These are phyloP conservation scores for Pristionchus mayeri DNA, from an alignment of 2,888 invertebrate species.

Conservation along the genomic window DNA sequence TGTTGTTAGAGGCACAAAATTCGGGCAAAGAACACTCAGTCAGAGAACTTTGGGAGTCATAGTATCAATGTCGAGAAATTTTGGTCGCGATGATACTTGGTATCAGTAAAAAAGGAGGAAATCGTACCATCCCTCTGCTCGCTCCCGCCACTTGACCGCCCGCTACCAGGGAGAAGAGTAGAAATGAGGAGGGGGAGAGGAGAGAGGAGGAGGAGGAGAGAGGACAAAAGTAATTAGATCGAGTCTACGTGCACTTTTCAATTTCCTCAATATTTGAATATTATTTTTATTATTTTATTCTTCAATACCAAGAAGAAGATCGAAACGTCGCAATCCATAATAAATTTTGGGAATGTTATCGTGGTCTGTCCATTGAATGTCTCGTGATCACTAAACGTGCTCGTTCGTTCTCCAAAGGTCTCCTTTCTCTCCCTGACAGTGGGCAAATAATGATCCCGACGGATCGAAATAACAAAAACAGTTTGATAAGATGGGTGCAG, in stretches of 20 bases:
- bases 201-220: not conserved
- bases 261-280: no score
- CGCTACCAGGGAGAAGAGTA: slow-evolving; percentile 27
- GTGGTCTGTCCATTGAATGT: not conserved
- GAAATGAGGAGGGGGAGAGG: slow-evolving; percentile 7
- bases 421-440: not conserved
- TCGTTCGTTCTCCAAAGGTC: not conserved
- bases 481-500: slow-evolving; percentile 2
- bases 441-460: slow-evolving; percentile 24
- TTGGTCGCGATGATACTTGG: no score
- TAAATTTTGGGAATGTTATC: not conserved
- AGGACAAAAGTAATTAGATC: no score
- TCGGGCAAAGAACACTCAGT: no score
- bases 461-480: slow-evolving; percentile 28
- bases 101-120: not conserved
- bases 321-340: no score
- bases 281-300: no score
- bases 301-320: no score
- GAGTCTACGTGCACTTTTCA: no score
- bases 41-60: no score
- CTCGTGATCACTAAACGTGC: not conserved
- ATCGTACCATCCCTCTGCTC: not conserved
- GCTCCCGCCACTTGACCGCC: not conserved
- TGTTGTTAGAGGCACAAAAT: no score
- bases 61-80: no score